Evolutionary conservation across 2,113 vertebrate species (phyloP), one percentile per base, ranked within the genome.

Genomic region (Sander lucioperca): DNA sequence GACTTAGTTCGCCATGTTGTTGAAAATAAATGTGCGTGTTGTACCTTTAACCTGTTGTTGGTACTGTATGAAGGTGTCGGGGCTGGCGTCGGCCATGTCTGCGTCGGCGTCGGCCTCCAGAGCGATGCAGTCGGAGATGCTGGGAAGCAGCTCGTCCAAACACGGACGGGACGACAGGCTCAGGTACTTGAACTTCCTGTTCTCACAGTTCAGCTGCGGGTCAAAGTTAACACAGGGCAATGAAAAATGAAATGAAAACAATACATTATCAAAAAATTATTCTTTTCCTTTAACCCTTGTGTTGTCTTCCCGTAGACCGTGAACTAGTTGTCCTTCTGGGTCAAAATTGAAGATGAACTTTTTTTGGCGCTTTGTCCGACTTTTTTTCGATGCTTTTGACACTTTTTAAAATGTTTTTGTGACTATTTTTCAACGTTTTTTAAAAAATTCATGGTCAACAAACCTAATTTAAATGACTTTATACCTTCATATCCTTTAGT

Each of bases 1-100:
- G 39, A 39, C 39, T 10, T 39, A 39, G 39, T 39, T 39, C 39
- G 2, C 39, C 39, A 39, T 39, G 39, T 39, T 39, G 57, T 30
- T 27, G 27, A 18, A 33, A 10, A 19, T 18, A 4, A 61, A 15
- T 33, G 0, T 39, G 4, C 4, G 14, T 51, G 8, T 11, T 43
- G 50, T 74, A 96, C 96, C 95, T 95, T 96, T 96, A 76, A 95
- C 94, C 86, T 96, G 96, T n/a, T 94, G 95, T 18, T 95, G 95
- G 86, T 95, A 95, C 84, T 94, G 95, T 0, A 83, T 77, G 77
- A 94, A 95, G 56, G 88, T 84, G 82, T 96, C 95, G 0, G 94
- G 86, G 30, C 90, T 92, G 23, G 74, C 67, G 39, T 94, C 92
- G 1, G 85, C 89, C 23, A 39, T 90, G n/a, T 94, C 94, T 3